Base-by-base conservation (phyloP, 2,797 vertebrate species). In the Macropus fuliginosus region DNA sequence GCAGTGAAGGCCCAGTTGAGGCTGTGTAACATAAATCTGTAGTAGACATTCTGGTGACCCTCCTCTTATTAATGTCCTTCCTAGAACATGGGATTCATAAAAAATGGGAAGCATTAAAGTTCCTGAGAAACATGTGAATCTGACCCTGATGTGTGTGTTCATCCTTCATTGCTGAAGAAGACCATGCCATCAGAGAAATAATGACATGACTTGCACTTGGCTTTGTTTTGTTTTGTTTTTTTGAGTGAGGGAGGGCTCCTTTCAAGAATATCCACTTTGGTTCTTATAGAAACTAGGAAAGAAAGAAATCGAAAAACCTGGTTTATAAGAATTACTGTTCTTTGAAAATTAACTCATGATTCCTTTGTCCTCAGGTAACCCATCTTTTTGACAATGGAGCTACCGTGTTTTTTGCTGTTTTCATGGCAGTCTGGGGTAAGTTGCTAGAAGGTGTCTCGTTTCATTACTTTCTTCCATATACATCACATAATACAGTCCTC, bases 361-460 rank as follows among this genome's bases (percentile, higher is more conserved):
- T 97, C 87, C 31, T 97, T 97, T 91, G 91, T 94, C 96, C 66
- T 90, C 98, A 99, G 99, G 99, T 99, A 94, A 99, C 99, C 4
- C 99, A 99, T 98, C 99, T 99, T 93, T 99, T 99, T 97, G 99
- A 99, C 98, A 99, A 99, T 0, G 99, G 99, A 97, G 99, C 99
- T 0, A 99, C 99, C 11, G 99, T 99, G 95, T 99, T 99, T 98
- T 99, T 99, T 98, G 99, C 99, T 96, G 99, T 99, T 74, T 99
- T 99, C 98, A 99, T 99, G 99, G 99, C 99, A 5, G 99, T 99
- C 46, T 99, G 99, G 99, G 99, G 99, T 99, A 98, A 99, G 99
- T 98, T 74, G 21, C 31, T 27, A 3, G 74, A 50, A 87, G 40
- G 24, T 50, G 21, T 10, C 34, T 55, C 10, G 52, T 31, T 11